Evolutionary conservation across 2,113 vertebrate genomes (phyloP).

Genomic region (Syngnathus scovelli): DNA sequence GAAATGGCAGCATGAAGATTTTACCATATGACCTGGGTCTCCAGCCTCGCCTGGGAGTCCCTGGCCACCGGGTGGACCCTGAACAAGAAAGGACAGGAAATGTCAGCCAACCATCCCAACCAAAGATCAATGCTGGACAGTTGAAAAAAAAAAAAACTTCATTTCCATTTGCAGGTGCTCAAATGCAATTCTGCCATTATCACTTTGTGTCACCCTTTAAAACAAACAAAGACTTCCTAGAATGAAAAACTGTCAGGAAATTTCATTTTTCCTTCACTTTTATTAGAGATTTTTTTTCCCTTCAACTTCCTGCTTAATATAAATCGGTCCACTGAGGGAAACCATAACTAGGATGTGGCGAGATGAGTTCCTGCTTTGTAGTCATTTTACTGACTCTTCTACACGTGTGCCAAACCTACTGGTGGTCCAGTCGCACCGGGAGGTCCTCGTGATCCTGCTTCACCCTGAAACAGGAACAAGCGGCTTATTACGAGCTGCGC

Average conservation of each 20-base stretch:
- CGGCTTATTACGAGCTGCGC: too few species aligned
- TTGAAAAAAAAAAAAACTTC: neutral
- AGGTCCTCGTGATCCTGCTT: slow-evolving; percentile 85
- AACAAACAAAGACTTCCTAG: neutral
- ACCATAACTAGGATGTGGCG: neutral
- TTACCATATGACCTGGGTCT: slow-evolving; percentile 86
- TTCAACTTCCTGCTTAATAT: neutral
- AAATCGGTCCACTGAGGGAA: neutral
- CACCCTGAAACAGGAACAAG: slow-evolving; percentile 74
- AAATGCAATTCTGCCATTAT: neutral
- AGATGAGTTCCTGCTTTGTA: neutral
- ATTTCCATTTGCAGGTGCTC: neutral
- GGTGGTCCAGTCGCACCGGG: slow-evolving; percentile 77
- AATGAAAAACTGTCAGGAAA: neutral
- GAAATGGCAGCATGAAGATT: accelerated
- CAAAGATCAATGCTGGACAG: neutral
- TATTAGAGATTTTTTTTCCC: neutral
- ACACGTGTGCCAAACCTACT: slow-evolving; percentile 66
- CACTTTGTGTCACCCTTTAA: neutral
- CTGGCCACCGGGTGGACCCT: slow-evolving; percentile 82
- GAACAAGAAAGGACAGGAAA: neutral
- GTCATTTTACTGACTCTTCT: neutral
- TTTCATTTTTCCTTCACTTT: neutral
- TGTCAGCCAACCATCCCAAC: neutral
- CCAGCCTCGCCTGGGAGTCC: slow-evolving; percentile 87